Base-by-base conservation (phyloP, 2,113 vertebrate genomes). In the Microtus ochrogaster region DNA sequence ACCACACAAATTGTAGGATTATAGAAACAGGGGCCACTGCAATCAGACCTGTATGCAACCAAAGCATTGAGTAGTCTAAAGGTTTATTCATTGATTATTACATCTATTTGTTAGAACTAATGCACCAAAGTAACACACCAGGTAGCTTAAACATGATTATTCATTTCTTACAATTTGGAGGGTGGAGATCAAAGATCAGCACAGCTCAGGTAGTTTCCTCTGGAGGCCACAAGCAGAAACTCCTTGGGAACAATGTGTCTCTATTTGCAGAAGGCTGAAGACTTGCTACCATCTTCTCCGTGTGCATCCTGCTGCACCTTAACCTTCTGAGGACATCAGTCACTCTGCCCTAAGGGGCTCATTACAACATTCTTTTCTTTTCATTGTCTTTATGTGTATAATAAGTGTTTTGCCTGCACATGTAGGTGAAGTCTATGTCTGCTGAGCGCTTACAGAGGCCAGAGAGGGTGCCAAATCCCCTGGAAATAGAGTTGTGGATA, bases 151-250 rank as follows among this genome's bases (percentile, higher is more conserved):
- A 79, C 30, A 70, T 39, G 13, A 70, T 70, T 79, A 41, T 63
- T 91, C 78, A 87, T 91, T 91, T 85, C 72, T 91, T 21, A 36
- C 49, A 91, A 47, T 86, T 49, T 52, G 41, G 52, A 79, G 26
- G 26, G 33, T 65, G 13, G 63, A 72, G 63, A 78, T 52, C 19
- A 65, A 76, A 86, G 26, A 11, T 33, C 39, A 65, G 26, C 28
- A 21, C 19, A 44, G 24, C 30, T 90, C 47, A 74, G 68, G 11
- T 55, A n/a, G n/a, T 24, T 89, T 83, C 68, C 36, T 90, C 41
- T 74, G 76, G 16, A 65, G n/a, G 49, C 63, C 47, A 58, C 33
- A 58, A 17, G 47, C 0, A 41, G 5, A 33, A 44, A 13, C 26
- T n/a, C 33, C 61, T 44, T 26, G 26, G 33, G 8, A 68, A 79